Evolutionary conservation across 2,113 vertebrate genomes (phyloP), one percentile per base, ranked within the genome.

Genomic region (Pluvialis apricaria): DNA sequence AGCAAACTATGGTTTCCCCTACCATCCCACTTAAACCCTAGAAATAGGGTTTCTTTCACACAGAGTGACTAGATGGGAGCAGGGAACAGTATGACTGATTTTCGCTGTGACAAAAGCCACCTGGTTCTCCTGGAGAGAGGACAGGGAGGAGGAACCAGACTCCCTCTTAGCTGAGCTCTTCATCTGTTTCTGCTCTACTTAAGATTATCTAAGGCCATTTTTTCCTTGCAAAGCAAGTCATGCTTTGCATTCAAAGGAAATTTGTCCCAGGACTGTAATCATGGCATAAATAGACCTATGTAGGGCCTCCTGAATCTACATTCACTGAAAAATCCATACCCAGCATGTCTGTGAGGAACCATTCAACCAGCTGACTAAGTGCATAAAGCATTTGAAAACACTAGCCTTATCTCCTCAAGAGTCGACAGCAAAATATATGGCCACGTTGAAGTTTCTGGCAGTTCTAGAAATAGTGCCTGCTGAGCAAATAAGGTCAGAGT

Each of bases 401-500:
- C 80, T 92, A 84, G 75, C 90, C 87, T 97, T 88, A 86, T 95
- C 91, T 97, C 82, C 90, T 91, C 96, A 55, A 96, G 93, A 95
- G 77, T 65, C 29, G 90, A 92, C 62, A 96, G 94, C 90, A 97
- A 94, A 95, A 96, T 97, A 86, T 82, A 97, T 38, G 21, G 86
- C 68, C 84, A 90, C 21, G 22, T 4, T 85, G 97, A 95, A 95
- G 88, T 96, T 96, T 88, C 87, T 96, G 97, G 91, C 94, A 97
- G 90, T 36, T 96, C 80, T 76, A 97, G 94, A 94, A 97, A 84
- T 80, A 87, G 82, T 86, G 65, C 95, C 91, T 97, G 86, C 91
- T 94, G 91, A 96, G 94, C 95, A 97, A 96, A 92, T 86, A 97
- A 94, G 90, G 92, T 90, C 82, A 86, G 96, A 97, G 92, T 97